Evolutionary conservation across 1,140 invertebrate genomes (phyloP).

Genomic region (Drosophila nannoptera): DNA sequence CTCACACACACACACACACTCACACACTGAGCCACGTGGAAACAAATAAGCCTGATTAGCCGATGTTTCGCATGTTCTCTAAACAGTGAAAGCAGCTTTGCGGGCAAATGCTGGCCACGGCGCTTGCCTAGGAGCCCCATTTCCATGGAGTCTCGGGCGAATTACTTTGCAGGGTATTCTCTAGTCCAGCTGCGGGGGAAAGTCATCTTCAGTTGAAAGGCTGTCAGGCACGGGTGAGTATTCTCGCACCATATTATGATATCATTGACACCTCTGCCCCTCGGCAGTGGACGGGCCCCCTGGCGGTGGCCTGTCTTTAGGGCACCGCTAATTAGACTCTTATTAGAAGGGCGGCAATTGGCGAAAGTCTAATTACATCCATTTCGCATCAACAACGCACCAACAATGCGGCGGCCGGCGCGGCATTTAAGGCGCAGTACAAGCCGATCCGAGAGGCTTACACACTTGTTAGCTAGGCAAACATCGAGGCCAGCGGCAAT

Average conservation of each 20-base stretch:
- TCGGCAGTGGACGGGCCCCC: not conserved
- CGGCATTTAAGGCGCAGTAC: conserved; percentile 31
- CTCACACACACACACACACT: conserved; percentile 1
- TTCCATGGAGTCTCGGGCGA: too few species aligned
- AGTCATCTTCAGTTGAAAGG: not conserved
- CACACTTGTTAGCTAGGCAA: conserved; percentile 12
- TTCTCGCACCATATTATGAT: conserved; percentile 42
- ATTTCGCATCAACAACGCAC: conserved; percentile 67
- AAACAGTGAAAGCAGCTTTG: too few species aligned
- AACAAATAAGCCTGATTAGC: conserved; percentile 76
- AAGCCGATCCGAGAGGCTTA: not conserved
- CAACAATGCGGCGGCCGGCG: conserved; percentile 52
- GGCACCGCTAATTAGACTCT: conserved; percentile 60
- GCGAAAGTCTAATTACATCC: conserved; percentile 69
- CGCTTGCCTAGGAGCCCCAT: too few species aligned
- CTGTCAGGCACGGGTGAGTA: conserved; percentile 19
- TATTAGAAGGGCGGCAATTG: conserved; percentile 62
- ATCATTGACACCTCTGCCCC: conserved; percentile 43
- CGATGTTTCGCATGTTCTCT: conserved; percentile 26
- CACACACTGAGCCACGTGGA: conserved; percentile 4
- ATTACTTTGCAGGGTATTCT: not conserved
- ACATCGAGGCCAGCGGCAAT: conserved; percentile 4
- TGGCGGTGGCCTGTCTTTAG: conserved; percentile 22
- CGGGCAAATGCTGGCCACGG: too few species aligned
- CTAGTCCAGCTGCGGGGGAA: not conserved